Evolutionary conservation across 35 echinoderm and acorn worm genomes (phyloP), one percentile per base, ranked within the genome.

Genomic region (Ophiothrix spiculata): DNA sequence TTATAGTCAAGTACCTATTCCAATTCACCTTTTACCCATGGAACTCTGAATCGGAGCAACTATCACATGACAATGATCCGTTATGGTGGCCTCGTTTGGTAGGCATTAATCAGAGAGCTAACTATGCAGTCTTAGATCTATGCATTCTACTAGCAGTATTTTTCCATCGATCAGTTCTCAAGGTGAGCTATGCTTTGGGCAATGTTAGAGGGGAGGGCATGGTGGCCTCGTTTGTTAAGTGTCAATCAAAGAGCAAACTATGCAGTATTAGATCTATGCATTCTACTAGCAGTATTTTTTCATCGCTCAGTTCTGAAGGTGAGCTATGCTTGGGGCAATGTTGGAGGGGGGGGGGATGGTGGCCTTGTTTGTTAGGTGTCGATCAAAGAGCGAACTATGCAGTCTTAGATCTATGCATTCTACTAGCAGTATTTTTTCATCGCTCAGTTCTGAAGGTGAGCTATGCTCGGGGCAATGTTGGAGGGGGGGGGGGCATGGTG

Each of bases 1-100:
- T 99, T 25, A 91, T 99, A 32, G 76, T 94, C 38, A 99, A 99
- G 89, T 99, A 94, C 86, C 36, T 99, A 15, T 99, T 99, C 83
- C 96, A 99, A 89, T 99, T 99, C 75, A 83, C 77, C 17, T 99
- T 99, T 69, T 93, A 88, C 32, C 85, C 95, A 21, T 97, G 95
- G 95, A 93, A 91, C 75, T 36, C 39, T 35, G 78, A 33, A 6
- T 17, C 6, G 3, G 45, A 87, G 31, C 10, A 56, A 15, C 37
- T 31, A 8, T 40, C 60, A 1, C 31, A 88, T 36, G 81, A 60
- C 0, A 84, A 64, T 21, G 73, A 88, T 16, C 96, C 92, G 1
- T 83, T 94, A 0, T 94, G 90, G 86, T 90, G 73, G 56, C 96
- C 91, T 2, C 40, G 83, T 35, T 35, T 99, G 45, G 77, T 99